These are phyloP conservation scores for Pristiophorus japonicus DNA, from an alignment of 2,113 vertebrate species.

Conservation along the genomic window DNA sequence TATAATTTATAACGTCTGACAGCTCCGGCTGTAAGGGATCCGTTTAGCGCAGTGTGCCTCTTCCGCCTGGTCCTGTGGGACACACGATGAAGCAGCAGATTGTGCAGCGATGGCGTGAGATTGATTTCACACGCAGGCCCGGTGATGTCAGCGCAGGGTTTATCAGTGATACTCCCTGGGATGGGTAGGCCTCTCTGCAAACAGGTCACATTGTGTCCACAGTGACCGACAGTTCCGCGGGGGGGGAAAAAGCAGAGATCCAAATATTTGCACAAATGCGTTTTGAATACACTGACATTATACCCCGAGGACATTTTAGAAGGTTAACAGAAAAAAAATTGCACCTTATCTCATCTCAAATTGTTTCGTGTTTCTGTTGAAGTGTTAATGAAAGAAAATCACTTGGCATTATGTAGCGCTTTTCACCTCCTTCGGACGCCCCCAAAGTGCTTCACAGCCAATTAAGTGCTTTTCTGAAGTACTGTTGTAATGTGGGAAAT, in stretches of 20 bases:
- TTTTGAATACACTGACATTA: neutral
- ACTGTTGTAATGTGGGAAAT: neutral
- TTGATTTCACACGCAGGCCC: neutral
- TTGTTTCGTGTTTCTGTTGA: neutral
- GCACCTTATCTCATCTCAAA: neutral
- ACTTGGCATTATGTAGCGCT: neutral
- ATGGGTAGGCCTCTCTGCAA: neutral
- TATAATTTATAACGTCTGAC: slow-evolving; percentile 20
- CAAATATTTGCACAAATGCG: neutral
- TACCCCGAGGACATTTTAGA: neutral
- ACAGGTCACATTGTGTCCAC: neutral
- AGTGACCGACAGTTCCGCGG: neutral
- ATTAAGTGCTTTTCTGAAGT: neutral
- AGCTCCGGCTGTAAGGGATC: neutral
- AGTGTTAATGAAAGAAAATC: neutral
- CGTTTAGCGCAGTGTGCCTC: neutral
- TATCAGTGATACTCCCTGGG: neutral
- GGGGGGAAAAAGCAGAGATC: neutral
- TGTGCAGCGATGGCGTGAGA: neutral
- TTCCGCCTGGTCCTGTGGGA: neutral
- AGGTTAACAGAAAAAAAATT: neutral
- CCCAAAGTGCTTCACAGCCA: neutral
- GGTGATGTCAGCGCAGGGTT: neutral
- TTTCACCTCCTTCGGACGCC: neutral
- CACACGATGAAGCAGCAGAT: neutral